Evolutionary conservation across 2,888 invertebrate species (phyloP).

Genomic region (Nasonovia ribisnigri): DNA sequence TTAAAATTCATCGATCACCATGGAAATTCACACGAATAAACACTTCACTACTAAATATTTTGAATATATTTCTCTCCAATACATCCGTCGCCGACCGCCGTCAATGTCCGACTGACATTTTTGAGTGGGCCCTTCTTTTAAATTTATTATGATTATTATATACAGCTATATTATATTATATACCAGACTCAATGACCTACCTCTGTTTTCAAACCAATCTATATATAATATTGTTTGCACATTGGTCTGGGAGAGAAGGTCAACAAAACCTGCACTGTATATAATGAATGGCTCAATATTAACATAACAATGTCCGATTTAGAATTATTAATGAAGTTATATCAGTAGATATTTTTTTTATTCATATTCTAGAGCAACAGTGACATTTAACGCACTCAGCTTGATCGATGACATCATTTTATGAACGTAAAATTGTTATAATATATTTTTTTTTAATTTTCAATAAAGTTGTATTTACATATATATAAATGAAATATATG

Average conservation of each 20-base stretch:
- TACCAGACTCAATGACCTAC: background rate
- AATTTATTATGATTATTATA: background rate
- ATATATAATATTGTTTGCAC: background rate
- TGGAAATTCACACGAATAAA: slow-evolving; percentile 18
- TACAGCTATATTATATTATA: background rate
- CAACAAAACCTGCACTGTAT: background rate
- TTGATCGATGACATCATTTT: background rate
- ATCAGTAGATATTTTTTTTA: background rate
- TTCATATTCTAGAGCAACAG: background rate
- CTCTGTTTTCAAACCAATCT: background rate
- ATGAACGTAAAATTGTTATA: background rate
- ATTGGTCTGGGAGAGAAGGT: background rate
- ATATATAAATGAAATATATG: too few species aligned
- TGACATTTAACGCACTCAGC: background rate
- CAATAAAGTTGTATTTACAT: background rate
- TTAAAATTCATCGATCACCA: slow-evolving; percentile 11
- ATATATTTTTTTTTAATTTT: background rate
- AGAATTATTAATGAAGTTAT: background rate
- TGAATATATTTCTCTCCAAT: background rate
- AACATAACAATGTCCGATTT: background rate
- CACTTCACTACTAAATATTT: slow-evolving; percentile 6
- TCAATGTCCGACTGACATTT: background rate
- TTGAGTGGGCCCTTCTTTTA: background rate
- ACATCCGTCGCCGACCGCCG: background rate
- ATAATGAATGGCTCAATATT: background rate